Percentiles rank a stretch among this genome's conserved stretches.
Evolutionary conservation across 2,797 vertebrate genomes (phyloP).

Genomic region (Falco columbarius): DNA sequence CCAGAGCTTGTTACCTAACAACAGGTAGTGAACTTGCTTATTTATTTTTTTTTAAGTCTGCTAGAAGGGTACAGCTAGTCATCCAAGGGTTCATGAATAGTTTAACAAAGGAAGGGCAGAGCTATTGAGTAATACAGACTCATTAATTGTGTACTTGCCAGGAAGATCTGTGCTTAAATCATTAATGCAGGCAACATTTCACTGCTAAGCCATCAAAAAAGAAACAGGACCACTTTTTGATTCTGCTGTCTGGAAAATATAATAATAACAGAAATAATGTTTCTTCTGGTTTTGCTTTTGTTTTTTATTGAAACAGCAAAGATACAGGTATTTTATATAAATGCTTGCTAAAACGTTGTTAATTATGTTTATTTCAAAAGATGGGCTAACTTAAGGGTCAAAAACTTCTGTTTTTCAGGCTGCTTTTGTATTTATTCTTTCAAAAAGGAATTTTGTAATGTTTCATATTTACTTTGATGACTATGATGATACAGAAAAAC

Average conservation of each 20-base stretch:
- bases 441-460: not conserved
- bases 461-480: not conserved
- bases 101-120: constrained; percentile 85
- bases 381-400: not conserved
- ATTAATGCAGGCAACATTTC: constrained; percentile 91
- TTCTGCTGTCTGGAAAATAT: constrained; percentile 72
- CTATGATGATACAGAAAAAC: not conserved
- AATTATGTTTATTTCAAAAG: not conserved
- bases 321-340: constrained; percentile 84
- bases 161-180: constrained; percentile 89
- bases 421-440: not conserved
- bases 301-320: constrained; percentile 75
- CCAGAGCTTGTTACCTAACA: constrained; percentile 57
- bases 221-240: constrained; percentile 65
- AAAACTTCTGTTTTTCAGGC: not conserved
- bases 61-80: constrained; percentile 62
- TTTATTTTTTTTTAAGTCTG: not conserved
- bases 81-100: constrained; percentile 86
- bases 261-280: constrained; percentile 68
- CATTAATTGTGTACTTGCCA: constrained; percentile 92
- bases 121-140: constrained; percentile 91
- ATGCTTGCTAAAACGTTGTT: not conserved
- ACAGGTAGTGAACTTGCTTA: not conserved
- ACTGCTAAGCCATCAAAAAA: constrained; percentile 75
- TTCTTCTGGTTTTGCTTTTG: constrained; percentile 73